phyloP scores from a whole-genome alignment of 2,888 invertebrate species.

The Ochlodes sylvanus region DNA sequence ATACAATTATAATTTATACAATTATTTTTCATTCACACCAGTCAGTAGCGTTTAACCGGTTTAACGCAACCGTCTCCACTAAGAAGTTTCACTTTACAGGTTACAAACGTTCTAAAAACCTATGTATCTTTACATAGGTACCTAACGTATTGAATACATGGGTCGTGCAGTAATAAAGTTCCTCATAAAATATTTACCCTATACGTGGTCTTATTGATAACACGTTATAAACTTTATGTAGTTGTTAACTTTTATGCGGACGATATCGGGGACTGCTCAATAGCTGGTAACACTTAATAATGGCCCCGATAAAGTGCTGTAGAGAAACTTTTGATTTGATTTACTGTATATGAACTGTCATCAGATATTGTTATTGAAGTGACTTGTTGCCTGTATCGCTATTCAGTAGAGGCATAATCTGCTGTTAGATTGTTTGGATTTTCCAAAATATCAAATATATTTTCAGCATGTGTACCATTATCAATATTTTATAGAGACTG shows the following conservation, averaged over 20 bases:
- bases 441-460: background rate
- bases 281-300: conserved; percentile 41
- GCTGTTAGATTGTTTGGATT: background rate
- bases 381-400: conserved; percentile 4
- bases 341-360: conserved; percentile 31
- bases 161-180: conserved; percentile 53
- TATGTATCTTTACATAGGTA: background rate
- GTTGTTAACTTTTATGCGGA: conserved; percentile 70
- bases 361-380: conserved; percentile 22
- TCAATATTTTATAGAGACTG: background rate
- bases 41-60: too few relatives aligned
- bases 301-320: conserved; percentile 44
- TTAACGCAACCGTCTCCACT: too few relatives aligned
- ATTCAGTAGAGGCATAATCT: background rate
- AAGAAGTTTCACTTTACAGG: too few relatives aligned
- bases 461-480: background rate
- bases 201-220: conserved; percentile 67
- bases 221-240: conserved; percentile 73
- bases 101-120: too few relatives aligned
- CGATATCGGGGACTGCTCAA: conserved; percentile 53
- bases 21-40: too few relatives aligned
- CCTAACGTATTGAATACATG: conserved; percentile 20
- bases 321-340: conserved; percentile 40
- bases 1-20: too few relatives aligned
- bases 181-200: conserved; percentile 67